These are phyloP conservation scores for Xerus inauris DNA, from an alignment of 2,113 vertebrate genomes.

Conservation along the genomic window DNA sequence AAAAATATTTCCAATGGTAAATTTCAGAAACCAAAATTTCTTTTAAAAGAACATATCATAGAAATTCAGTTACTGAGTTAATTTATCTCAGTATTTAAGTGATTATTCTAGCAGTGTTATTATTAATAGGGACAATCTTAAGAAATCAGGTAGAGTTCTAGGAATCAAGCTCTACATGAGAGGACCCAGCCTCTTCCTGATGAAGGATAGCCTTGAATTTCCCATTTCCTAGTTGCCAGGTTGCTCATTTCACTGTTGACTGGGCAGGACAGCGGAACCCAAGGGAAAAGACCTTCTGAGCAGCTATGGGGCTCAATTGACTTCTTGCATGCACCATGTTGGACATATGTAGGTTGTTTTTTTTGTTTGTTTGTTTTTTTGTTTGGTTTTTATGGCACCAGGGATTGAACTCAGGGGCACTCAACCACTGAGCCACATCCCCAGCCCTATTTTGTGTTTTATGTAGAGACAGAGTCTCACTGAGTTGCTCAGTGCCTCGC, in stretches of 20 bases:
- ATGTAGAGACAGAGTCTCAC: too few relatives aligned
- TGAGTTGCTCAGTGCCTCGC: too few relatives aligned
- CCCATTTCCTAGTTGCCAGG: neutral
- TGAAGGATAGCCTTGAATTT: neutral
- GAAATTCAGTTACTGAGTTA: neutral
- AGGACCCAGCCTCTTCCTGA: neutral
- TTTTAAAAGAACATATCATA: neutral
- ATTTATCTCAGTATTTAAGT: neutral
- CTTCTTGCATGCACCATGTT: neutral
- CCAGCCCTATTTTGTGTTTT: too few relatives aligned
- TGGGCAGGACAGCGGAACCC: too few relatives aligned
- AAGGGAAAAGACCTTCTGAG: neutral
- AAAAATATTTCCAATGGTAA: conserved; percentile 25
- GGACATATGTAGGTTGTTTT: neutral
- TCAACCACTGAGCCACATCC: too few relatives aligned
- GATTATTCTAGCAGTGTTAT: neutral
- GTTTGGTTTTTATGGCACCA: too few relatives aligned
- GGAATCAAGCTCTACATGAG: neutral
- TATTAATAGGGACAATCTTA: neutral
- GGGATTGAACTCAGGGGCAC: too few relatives aligned
- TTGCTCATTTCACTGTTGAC: neutral
- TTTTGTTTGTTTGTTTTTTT: too few relatives aligned
- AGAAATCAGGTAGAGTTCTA: neutral
- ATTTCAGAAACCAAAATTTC: neutral
- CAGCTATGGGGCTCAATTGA: too few relatives aligned